Base-by-base conservation (phyloP, 2,888 invertebrate species). In the Scrobipalpa atriplicella region DNA sequence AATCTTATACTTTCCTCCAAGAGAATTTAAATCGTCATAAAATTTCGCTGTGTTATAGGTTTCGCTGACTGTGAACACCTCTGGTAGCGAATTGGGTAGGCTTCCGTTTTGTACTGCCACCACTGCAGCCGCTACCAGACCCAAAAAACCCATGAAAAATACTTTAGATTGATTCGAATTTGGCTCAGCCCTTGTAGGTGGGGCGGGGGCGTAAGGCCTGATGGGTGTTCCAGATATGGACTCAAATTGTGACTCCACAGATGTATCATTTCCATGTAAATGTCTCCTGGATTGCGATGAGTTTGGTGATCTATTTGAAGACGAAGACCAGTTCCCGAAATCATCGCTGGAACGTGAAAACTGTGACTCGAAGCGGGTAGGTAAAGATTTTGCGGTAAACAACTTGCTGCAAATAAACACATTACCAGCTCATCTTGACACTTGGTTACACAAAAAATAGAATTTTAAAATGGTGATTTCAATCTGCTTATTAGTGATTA, bases 321-420 rank as follows among this genome's bases (percentile, higher is more conserved):
- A 18, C n/a, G 58, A n/a, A 29, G 52, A 18, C 77, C 75, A 66
- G 62, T 71, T 62, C 72, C 66, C 71, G 61, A 72, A 72, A 47
- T 82, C 78, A 72, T 83, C 79, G 73, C 91, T 91, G 89, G 67
- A 90, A 91, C 76, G 66, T 70, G 78, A 85, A 83, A 78, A 73
- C 73, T 80, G 79, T 71, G 83, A 38, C 38, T 38, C 80, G 69
- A 89, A 81, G 71, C 73, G 78, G 79, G 87, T 79, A 71, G 90
- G 89, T 79, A 86, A 84, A 70, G 90, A 91, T 78, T 86, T 86
- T 67, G 89, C 86, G 74, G 87, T 80, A 61, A 78, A 70, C 78
- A 78, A 72, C 79, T 89, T 90, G 90, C 90, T 91, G 90, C 73
- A 90, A 89, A 73, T 72, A 84, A 86, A 87, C 75, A 83, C 75